Evolutionary conservation across 2,888 invertebrate genomes (phyloP).

Genomic region (Dexiosoma caninum): DNA sequence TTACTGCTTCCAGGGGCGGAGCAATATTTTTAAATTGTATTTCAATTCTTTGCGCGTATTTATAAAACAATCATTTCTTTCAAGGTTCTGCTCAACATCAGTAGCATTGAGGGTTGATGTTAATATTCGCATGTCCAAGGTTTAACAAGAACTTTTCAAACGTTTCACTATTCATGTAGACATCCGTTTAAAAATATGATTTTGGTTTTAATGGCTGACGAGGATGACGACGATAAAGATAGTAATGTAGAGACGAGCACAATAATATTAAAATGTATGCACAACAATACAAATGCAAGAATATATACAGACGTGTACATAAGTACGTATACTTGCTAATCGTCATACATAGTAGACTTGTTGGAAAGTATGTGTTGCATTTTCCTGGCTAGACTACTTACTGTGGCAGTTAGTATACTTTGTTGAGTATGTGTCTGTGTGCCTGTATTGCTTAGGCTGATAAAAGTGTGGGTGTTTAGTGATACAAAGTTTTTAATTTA

Average conservation of each 20-base stretch:
- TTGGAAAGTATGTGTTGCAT: conserved; percentile 44
- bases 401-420: conserved; percentile 9
- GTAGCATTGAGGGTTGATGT: conserved; percentile 47
- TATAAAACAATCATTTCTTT: conserved; percentile 16
- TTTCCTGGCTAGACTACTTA: conserved; percentile 57
- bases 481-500: conserved; percentile 39
- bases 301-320: not conserved
- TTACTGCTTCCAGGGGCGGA: too few relatives aligned
- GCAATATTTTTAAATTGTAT: too few relatives aligned
- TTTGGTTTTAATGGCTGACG: conserved; percentile 52
- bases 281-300: too few relatives aligned
- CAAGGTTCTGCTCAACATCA: conserved; percentile 17
- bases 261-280: conserved; percentile 23
- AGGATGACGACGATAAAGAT: conserved; percentile 4
- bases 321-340: not conserved
- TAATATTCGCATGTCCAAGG: conserved; percentile 49
- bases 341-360: not conserved
- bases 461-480: conserved; percentile 42
- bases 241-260: conserved; percentile 5
- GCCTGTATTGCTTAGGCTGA: not conserved
- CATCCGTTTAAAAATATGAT: conserved; percentile 61
- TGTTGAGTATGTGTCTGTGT: not conserved
- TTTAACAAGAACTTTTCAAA: conserved; percentile 52
- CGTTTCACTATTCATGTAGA: conserved; percentile 47
- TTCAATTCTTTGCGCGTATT: too few relatives aligned